Conservation (phyloP, 2,888 invertebrate species). For the Agrilus cyanescens region DNA sequence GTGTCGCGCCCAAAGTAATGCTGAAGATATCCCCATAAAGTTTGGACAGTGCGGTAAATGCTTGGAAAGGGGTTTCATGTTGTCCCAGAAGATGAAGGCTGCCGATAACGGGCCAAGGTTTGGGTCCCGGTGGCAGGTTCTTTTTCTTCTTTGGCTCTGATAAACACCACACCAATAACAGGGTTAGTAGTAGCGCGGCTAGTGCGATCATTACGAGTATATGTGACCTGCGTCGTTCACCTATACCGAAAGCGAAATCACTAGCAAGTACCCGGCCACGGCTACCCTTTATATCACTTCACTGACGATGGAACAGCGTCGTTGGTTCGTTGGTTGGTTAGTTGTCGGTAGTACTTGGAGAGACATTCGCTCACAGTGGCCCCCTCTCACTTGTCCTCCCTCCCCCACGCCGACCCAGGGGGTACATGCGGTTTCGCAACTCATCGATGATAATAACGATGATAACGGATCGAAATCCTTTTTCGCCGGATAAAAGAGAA, state of each 20-base stretch:
- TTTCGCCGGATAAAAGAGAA: no score
- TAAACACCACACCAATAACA: slow-evolving; percentile 29
- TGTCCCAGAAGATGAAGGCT: slow-evolving; percentile 55
- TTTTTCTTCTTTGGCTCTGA: slow-evolving; percentile 17
- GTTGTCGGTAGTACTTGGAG: background rate
- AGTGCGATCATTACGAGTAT: no score
- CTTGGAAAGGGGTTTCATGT: slow-evolving; percentile 56
- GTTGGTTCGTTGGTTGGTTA: slow-evolving; percentile 20
- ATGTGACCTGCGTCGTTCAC: slow-evolving; percentile 22
- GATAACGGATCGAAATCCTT: no score
- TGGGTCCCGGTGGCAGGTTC: slow-evolving; percentile 50
- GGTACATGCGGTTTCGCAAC: no score
- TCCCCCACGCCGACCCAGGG: no score
- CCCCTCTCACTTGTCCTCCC: slow-evolving; percentile 9
- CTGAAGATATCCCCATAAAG: slow-evolving; percentile 63
- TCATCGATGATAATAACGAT: no score
- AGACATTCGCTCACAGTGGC: slow-evolving; percentile 3
- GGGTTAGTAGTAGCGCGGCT: slow-evolving; percentile 19
- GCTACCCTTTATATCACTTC: slow-evolving; percentile 33
- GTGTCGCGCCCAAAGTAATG: slow-evolving; percentile 52
- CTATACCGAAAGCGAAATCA: no score
- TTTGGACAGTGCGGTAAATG: slow-evolving; percentile 56
- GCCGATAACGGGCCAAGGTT: slow-evolving; percentile 57
- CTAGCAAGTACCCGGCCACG: slow-evolving; percentile 13
- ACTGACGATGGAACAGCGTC: slow-evolving; percentile 24